Evolutionary conservation across 2,888 invertebrate genomes (phyloP), one percentile per base, ranked within the genome.

Genomic region (Hedychridium roseum): DNA sequence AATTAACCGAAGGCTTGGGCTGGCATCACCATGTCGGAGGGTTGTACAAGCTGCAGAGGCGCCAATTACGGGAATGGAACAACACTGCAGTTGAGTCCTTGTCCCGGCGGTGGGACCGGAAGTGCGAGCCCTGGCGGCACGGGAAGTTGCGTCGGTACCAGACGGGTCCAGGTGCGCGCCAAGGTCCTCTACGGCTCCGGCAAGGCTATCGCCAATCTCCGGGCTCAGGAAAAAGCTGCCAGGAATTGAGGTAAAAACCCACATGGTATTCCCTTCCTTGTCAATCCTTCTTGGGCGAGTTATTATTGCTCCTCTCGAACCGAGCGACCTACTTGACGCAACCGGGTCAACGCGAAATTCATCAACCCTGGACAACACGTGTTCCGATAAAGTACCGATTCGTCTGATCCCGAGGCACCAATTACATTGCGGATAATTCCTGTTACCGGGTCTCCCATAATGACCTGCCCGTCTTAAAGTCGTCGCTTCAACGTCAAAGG

Each of bases 1-100:
- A n/a, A n/a, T n/a, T n/a, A n/a, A n/a, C n/a, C n/a, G n/a, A n/a
- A n/a, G n/a, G n/a, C n/a, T n/a, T n/a, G n/a, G n/a, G n/a, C n/a
- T n/a, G n/a, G n/a, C n/a, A n/a, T n/a, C n/a, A 68, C 37, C 39
- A 75, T 75, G 75, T 74, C 75, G 56, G 75, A 75, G 56, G 71
- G 75, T 45, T 74, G 75, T 50, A 73, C 70, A 43, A 69, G 73
- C 51, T 74, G 74, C 65, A 63, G 71, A 43, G 72, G 73, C 32
- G 66, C 71, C 23, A 74, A 70, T 60, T 73, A 71, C 44, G 60
- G 63, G n/a, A n/a, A n/a, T 20, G 67, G 66, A 18, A 61, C 64
- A 34, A 52, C 64, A 9, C 51, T 73, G 56, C 70, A 72, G 50
- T 55, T 72, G 43, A 63, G 68, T 45, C 53, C 70, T 40, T 47